These are phyloP conservation scores for Arctocebus calabarensis DNA, from an alignment of 2,797 vertebrate genomes.

Conservation along the genomic window DNA sequence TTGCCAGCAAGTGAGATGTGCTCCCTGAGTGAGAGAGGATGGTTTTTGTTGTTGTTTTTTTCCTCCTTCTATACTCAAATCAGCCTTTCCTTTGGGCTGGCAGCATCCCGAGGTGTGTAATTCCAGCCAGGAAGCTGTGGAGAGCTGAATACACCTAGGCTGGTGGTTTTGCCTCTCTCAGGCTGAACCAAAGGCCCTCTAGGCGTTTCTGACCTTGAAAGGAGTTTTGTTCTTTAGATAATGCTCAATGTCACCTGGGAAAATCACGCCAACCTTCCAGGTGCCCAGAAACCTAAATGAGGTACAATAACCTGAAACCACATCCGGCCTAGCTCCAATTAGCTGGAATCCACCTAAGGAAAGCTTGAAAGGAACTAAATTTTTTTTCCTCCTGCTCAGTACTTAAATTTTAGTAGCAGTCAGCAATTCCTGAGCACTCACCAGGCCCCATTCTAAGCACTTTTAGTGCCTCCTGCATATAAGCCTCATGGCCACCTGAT, in stretches of 20 bases:
- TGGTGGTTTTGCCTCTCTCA: neutral
- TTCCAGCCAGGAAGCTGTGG: constrained; percentile 58
- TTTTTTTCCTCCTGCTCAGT: neutral
- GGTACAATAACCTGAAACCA: constrained; percentile 41
- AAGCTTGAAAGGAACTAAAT: neutral
- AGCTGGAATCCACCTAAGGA: neutral
- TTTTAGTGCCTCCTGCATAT: neutral
- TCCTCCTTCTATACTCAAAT: neutral
- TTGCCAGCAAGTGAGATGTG: neutral
- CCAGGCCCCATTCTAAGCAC: neutral
- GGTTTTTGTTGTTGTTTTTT: neutral
- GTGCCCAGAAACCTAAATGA: constrained; percentile 71
- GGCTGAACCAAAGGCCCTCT: neutral
- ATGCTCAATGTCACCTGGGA: constrained; percentile 71
- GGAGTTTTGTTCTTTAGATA: constrained; percentile 68
- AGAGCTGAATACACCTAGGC: neutral
- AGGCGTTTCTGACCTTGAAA: constrained; percentile 71
- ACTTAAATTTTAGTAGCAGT: neutral
- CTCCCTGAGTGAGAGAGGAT: neutral
- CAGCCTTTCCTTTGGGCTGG: neutral
- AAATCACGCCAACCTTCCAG: neutral
- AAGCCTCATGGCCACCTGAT: neutral
- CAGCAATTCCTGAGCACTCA: rapidly evolving
- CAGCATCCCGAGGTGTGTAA: constrained; percentile 51
- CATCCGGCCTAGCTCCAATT: constrained; percentile 47